Evolutionary conservation across 2,113 vertebrate species (phyloP).

Genomic region (Tamias sibiricus): DNA sequence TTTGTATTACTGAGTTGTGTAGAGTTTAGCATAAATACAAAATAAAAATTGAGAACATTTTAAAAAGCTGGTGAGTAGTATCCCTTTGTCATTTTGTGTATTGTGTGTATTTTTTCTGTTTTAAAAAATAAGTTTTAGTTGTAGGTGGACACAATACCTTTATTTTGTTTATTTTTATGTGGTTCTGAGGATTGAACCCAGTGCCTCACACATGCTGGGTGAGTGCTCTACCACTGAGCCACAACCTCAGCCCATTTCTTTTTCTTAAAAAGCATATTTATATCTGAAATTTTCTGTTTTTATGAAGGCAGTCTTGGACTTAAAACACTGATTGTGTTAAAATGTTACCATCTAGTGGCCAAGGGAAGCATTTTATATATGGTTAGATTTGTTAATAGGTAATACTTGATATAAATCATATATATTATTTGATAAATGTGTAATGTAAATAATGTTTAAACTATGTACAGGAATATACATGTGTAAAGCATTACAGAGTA

Average conservation of each 20-base stretch:
- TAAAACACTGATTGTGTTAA: constrained; percentile 4
- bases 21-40: neutral
- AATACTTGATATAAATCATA: neutral
- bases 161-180: too few species aligned
- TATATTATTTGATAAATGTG: neutral
- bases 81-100: neutral
- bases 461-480: neutral
- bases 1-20: neutral
- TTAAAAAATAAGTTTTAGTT: too few species aligned
- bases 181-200: too few species aligned
- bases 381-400: neutral
- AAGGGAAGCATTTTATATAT: neutral
- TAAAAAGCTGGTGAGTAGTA: neutral
- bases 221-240: too few species aligned
- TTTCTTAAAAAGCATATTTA: neutral
- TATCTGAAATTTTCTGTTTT: constrained; percentile 1
- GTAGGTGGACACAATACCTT: too few species aligned
- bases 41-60: neutral
- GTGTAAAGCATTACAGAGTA: neutral
- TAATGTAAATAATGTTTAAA: neutral
- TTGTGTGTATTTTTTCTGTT: neutral
- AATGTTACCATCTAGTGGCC: constrained; percentile 63
- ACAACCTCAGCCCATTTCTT: too few species aligned
- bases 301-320: constrained; percentile 13
- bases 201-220: too few species aligned